These are phyloP conservation scores for Diachasma alloeum DNA, from an alignment of 1,140 invertebrate species.

Conservation along the genomic window DNA sequence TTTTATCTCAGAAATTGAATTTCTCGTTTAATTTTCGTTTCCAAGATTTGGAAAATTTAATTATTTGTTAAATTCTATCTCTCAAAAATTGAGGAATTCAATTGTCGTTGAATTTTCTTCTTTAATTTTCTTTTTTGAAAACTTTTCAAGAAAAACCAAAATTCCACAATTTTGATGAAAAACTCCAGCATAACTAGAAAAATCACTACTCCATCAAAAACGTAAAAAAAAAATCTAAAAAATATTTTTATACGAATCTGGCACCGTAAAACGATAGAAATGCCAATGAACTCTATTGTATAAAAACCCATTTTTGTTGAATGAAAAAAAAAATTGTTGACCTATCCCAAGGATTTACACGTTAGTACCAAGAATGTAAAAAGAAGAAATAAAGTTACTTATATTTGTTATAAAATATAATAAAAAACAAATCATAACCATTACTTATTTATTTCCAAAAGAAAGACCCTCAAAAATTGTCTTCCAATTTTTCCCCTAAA, in stretches of 20 bases:
- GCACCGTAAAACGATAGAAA: background rate
- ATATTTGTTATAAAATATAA: conserved; percentile 4
- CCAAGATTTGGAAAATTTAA: no score
- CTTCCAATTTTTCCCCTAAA: background rate
- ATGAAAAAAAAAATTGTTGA: conserved; percentile 1
- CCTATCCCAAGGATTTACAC: background rate
- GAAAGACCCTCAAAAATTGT: no score
- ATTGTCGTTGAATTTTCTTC: background rate
- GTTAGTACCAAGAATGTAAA: conserved; percentile 2
- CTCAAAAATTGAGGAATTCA: no score
- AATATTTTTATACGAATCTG: background rate
- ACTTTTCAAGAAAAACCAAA: background rate
- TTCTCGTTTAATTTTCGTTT: no score
- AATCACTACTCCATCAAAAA: background rate
- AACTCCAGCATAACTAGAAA: background rate
- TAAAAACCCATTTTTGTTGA: background rate
- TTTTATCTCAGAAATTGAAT: no score
- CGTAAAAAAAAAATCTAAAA: background rate
- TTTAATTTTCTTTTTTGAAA: background rate
- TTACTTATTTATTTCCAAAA: no score
- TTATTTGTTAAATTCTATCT: no score
- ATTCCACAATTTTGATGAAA: background rate
- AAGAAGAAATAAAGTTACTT: background rate
- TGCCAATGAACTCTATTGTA: background rate
- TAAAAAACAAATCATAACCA: background rate